Evolutionary conservation across 2,888 invertebrate genomes (phyloP), one percentile per base, ranked within the genome.

Genomic region (Ephialtes manifestator): DNA sequence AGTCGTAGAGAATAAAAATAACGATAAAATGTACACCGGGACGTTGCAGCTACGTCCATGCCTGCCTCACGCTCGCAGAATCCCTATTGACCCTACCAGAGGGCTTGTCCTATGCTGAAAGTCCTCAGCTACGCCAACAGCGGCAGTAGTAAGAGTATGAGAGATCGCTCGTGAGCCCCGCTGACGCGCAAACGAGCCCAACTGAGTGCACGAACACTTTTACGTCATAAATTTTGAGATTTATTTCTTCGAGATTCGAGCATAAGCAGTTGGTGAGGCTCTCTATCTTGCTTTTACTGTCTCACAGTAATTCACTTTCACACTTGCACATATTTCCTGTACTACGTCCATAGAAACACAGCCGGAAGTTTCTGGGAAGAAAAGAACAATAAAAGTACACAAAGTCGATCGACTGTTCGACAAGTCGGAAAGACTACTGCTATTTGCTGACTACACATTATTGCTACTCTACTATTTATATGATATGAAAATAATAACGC

Each of bases 11-110:
- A 75, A 75, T 75, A 63, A 75, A 75, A 63, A 75, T 18, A 48
- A 75, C 60, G 63, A 75, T 75, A 63, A 63, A 75, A 75, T 63
- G 20, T 63, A 75, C 48, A 74, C 46, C 43, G 28, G 31, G 15
- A 63, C 18, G 74, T 13, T 28, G 60, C 31, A 28, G 13, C 63
- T 11, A 28, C 0, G 18, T 24, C 24, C 43, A 58, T 24, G 15
- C 28, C 20, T 53, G 71, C n/a, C 46, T n/a, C 60, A 24, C 31
- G 28, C 28, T 51, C 2, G 74, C 20, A 15, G 18, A 48, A 46
- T 43, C 39, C 35, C 39, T 20, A n/a, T 18, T 35, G 65, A 39
- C 18, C 65, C 43, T 20, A 11, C 65, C 43, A 39, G 39, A 18
- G 39, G 11, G 18, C 11, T 65, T 65, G n/a, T 65, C 39, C 65